Evolutionary conservation across 1,140 invertebrate genomes (phyloP).

Genomic region (Conus betulinus): DNA sequence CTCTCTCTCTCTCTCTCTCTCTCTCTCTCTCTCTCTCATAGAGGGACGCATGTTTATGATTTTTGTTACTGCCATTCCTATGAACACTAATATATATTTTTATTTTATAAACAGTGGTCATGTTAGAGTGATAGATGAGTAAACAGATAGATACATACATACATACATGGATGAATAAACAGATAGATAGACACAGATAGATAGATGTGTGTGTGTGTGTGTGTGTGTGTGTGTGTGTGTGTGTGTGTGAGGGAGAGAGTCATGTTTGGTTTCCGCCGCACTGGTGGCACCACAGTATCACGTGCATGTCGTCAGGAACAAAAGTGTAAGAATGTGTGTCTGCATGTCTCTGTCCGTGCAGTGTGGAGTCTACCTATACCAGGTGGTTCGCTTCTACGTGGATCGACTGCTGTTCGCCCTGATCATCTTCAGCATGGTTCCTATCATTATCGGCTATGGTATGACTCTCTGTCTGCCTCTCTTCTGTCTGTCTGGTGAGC

Average conservation of each 20-base stretch:
- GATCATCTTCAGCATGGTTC: conserved; percentile 65
- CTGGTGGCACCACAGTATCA: too few relatives aligned
- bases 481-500: not conserved
- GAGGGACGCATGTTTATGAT: too few relatives aligned
- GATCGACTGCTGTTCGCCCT: conserved; percentile 64
- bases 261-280: too few relatives aligned
- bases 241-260: not conserved
- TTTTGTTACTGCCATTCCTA: too few relatives aligned
- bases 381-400: conserved; percentile 64
- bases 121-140: too few relatives aligned
- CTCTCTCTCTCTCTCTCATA: too few relatives aligned
- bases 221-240: not conserved
- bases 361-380: conserved; percentile 66
- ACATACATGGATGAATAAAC: too few relatives aligned
- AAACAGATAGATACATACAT: too few relatives aligned
- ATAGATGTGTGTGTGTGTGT: not conserved
- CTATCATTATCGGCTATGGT: conserved; percentile 68
- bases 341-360: conserved; percentile 30
- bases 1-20: too few relatives aligned
- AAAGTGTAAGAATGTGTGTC: not conserved
- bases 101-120: too few relatives aligned
- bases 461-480: not conserved
- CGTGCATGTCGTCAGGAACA: not conserved
- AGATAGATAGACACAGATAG: too few relatives aligned
- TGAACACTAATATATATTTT: too few relatives aligned